phyloP scores from a whole-genome alignment of 2,888 invertebrate genomes.

The Eupithecia dodoneata region DNA sequence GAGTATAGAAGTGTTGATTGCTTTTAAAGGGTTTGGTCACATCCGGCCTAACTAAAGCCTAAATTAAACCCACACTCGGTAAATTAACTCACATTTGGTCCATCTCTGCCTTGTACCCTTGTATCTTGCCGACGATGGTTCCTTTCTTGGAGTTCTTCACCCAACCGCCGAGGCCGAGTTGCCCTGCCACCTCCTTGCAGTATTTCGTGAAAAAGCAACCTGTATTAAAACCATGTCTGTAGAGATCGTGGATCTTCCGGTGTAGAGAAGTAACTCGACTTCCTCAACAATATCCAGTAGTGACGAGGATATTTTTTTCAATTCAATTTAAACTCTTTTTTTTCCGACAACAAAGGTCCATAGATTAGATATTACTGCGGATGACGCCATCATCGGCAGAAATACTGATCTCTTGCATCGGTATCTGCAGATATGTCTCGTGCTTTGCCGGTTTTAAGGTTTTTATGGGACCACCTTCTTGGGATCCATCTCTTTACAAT shows the following conservation, averaged over 20 bases:
- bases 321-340: too few relatives aligned
- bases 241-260: not conserved
- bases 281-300: too few relatives aligned
- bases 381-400: too few relatives aligned
- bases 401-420: too few relatives aligned
- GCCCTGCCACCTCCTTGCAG: slow-evolving; percentile 90
- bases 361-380: too few relatives aligned
- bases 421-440: too few relatives aligned
- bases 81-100: slow-evolving; percentile 89
- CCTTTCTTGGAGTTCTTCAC: slow-evolving; percentile 95
- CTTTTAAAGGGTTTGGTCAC: not conserved
- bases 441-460: too few relatives aligned
- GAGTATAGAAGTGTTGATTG: not conserved
- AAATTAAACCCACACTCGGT: too few relatives aligned
- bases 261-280: not conserved
- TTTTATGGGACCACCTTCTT: too few relatives aligned
- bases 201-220: slow-evolving; percentile 95
- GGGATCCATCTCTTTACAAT: too few relatives aligned
- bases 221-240: slow-evolving; percentile 59
- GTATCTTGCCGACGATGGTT: slow-evolving; percentile 95
- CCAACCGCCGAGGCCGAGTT: slow-evolving; percentile 93
- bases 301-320: too few relatives aligned
- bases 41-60: not conserved
- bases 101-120: slow-evolving; percentile 90
- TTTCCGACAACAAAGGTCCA: too few relatives aligned